phyloP scores from a whole-genome alignment of 2,888 invertebrate species.

The Athalia rosae region DNA sequence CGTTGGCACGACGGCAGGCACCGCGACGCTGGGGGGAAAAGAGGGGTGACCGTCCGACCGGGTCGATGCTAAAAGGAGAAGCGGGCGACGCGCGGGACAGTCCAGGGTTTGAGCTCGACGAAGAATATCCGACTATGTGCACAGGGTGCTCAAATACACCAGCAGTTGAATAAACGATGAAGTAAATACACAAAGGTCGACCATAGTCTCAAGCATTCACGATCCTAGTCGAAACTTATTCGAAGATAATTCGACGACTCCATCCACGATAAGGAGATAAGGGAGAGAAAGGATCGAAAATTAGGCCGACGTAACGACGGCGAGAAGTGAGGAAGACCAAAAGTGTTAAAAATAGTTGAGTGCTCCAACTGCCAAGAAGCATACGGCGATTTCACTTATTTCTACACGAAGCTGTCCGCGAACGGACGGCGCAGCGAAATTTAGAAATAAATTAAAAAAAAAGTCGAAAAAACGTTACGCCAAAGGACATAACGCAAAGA shows the following conservation, averaged over 20 bases:
- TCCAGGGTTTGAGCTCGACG: slow-evolving; percentile 54
- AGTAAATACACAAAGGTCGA: slow-evolving; percentile 12
- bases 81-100: slow-evolving; percentile 55
- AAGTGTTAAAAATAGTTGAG: slow-evolving; percentile 12
- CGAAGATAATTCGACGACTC: neutral
- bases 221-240: no score
- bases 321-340: neutral
- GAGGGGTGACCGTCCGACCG: slow-evolving; percentile 51
- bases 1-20: neutral
- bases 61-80: slow-evolving; percentile 68
- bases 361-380: neutral
- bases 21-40: slow-evolving; percentile 32
- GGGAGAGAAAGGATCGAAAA: neutral
- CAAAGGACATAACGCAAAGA: neutral
- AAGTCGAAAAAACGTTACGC: neutral
- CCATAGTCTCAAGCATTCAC: no score
- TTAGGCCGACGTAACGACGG: no score
- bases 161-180: neutral
- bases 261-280: neutral
- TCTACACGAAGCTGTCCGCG: no score
- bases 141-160: neutral
- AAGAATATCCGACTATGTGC: slow-evolving; percentile 52
- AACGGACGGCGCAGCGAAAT: neutral
- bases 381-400: no score
- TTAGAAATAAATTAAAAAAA: neutral